A percentile compares a stretch with the other conserved stretches of the same genome.
Conservation (phyloP, 2,888 invertebrate genomes). For the Calliopum simillimum region DNA sequence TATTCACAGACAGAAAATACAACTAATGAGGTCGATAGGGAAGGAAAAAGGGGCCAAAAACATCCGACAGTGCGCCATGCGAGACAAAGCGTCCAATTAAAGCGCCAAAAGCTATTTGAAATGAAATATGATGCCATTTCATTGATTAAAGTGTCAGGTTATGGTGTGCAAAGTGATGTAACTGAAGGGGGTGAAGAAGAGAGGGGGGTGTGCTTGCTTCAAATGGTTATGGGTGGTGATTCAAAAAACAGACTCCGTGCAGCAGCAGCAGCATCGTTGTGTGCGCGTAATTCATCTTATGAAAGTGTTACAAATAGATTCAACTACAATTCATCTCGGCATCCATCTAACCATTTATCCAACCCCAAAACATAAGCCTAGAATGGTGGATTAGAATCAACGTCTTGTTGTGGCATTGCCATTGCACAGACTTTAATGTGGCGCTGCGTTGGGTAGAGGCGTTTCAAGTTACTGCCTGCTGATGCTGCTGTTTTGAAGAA, state of each 20-base stretch:
- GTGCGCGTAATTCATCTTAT: conserved; percentile 1
- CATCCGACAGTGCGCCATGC: too few species aligned
- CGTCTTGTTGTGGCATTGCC: not conserved
- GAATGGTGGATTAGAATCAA: not conserved
- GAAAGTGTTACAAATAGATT: conserved; percentile 5
- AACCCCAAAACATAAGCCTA: too few species aligned
- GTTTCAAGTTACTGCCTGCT: conserved; percentile 4
- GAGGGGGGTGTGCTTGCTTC: not conserved
- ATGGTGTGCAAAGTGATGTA: conserved; percentile 34
- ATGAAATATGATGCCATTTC: conserved; percentile 38
- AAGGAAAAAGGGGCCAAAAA: too few species aligned
- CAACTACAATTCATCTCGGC: not conserved
- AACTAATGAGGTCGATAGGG: too few species aligned
- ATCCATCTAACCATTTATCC: too few species aligned
- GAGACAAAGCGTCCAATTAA: conserved; percentile 2
- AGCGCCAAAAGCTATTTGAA: conserved; percentile 1
- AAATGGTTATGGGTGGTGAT: too few species aligned
- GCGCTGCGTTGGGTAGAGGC: conserved; percentile 18
- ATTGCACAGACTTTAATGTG: too few species aligned
- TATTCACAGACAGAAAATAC: too few species aligned
- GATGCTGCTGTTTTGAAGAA: conserved; percentile 22
- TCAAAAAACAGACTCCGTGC: not conserved
- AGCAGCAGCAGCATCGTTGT: not conserved
- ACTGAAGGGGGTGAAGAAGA: not conserved
- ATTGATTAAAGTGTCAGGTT: conserved; percentile 41